phyloP scores from a whole-genome alignment of 2,888 invertebrate genomes.

The Charanyca ferruginea region DNA sequence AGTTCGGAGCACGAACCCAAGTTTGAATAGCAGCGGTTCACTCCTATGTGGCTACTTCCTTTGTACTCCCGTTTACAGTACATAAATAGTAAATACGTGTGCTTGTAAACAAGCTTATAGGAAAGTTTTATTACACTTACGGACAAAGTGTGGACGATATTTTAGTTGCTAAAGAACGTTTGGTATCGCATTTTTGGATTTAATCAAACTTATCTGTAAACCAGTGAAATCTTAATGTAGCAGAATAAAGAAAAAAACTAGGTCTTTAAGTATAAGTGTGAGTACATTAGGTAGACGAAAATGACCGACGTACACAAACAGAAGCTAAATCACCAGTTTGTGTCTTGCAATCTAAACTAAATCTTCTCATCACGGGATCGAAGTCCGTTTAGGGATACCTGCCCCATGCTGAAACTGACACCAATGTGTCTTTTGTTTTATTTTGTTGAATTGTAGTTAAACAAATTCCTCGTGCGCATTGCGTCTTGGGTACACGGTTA shows the following conservation, averaged over 20 bases:
- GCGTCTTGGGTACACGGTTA: neutral
- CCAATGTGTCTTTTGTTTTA: neutral
- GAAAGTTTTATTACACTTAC: conserved; percentile 79
- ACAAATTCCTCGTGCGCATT: neutral
- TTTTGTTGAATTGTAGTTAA: neutral
- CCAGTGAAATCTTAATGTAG: conserved; percentile 1
- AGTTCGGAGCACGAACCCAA: conserved; percentile 79
- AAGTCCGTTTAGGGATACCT: no score
- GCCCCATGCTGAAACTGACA: no score
- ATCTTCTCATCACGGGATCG: no score
- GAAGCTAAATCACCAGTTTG: no score
- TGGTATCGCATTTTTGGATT: conserved; percentile 13
- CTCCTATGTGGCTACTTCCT: conserved; percentile 81
- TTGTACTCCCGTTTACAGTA: conserved; percentile 81
- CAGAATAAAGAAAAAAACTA: neutral
- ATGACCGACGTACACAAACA: no score
- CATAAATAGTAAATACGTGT: conserved; percentile 84
- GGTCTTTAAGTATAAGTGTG: no score
- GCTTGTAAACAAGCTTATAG: conserved; percentile 82
- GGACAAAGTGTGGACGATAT: conserved; percentile 60
- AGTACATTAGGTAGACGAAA: no score
- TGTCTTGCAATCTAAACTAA: no score
- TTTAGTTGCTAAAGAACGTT: conserved; percentile 51
- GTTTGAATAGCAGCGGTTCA: conserved; percentile 78
- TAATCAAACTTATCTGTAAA: neutral